Evolutionary conservation across 2,888 invertebrate species (phyloP).

Genomic region (Spisula subtruncata): DNA sequence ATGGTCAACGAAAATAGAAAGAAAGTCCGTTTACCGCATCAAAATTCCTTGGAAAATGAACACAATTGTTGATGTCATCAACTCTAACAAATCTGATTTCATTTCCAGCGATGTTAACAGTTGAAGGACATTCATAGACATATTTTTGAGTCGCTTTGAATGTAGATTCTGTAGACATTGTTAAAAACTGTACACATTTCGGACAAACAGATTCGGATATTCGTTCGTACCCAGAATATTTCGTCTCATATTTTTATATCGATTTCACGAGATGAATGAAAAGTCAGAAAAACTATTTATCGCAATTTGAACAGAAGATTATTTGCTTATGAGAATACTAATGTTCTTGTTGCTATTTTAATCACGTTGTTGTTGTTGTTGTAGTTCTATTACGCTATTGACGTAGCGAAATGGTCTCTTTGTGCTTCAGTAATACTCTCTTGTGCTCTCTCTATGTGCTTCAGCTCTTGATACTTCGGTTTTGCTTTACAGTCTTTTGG

Average conservation of each 20-base stretch:
- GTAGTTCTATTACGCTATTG: too few relatives aligned
- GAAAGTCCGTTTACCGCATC: conserved; percentile 44
- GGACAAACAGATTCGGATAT: conserved; percentile 8
- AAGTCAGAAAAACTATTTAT: too few relatives aligned
- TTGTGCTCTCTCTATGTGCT: too few relatives aligned
- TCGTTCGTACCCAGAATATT: background rate
- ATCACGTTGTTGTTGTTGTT: too few relatives aligned
- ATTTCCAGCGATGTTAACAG: conserved; percentile 55
- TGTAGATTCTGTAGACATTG: background rate
- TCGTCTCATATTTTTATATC: background rate
- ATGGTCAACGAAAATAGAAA: background rate
- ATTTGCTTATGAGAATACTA: too few relatives aligned
- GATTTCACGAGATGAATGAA: too few relatives aligned
- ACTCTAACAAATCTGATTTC: conserved; percentile 56
- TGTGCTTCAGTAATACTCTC: too few relatives aligned
- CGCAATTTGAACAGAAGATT: too few relatives aligned
- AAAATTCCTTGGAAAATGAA: conserved; percentile 53
- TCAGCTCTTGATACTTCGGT: too few relatives aligned
- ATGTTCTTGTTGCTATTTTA: too few relatives aligned
- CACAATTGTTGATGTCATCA: conserved; percentile 55
- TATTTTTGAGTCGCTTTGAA: background rate
- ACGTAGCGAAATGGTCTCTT: too few relatives aligned
- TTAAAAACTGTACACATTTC: background rate
- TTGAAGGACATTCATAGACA: conserved; percentile 50
- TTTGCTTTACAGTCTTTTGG: too few relatives aligned